Conservation (phyloP, 2,797 vertebrate genomes). For the Cynopterus sphinx region DNA sequence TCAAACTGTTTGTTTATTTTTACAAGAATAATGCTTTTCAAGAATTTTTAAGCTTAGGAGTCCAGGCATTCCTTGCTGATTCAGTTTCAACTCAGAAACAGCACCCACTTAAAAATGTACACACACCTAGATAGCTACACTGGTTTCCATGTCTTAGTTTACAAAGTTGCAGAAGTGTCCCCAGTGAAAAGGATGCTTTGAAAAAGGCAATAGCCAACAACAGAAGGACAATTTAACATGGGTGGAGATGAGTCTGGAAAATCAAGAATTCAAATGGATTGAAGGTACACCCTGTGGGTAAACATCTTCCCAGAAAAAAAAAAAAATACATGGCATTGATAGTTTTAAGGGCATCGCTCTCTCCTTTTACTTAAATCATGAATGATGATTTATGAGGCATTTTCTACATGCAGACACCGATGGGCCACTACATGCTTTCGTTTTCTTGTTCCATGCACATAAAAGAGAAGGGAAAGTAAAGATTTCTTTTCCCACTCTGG, state of each 20-base stretch:
- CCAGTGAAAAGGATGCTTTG: neutral
- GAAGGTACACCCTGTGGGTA: neutral
- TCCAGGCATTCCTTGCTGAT: neutral
- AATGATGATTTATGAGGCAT: slow-evolving; percentile 27
- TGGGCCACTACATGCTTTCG: neutral
- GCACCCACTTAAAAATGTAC: neutral
- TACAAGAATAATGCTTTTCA: neutral
- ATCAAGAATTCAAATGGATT: neutral
- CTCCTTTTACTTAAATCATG: neutral
- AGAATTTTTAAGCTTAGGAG: neutral
- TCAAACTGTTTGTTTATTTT: neutral
- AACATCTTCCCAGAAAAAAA: neutral
- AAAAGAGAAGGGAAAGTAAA: slow-evolving; percentile 2
- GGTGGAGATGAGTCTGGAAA: neutral
- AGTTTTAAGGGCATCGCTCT: neutral
- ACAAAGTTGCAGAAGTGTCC: neutral
- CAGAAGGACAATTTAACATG: neutral
- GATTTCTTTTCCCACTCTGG: neutral
- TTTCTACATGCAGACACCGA: neutral
- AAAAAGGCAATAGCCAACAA: neutral
- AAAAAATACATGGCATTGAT: neutral
- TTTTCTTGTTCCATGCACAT: neutral
- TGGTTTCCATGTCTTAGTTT: neutral
- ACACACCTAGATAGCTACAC: neutral
- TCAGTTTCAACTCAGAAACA: slow-evolving; percentile 17